Conservation (phyloP, 2,113 vertebrate genomes). For the Formicarius rufipectus region DNA sequence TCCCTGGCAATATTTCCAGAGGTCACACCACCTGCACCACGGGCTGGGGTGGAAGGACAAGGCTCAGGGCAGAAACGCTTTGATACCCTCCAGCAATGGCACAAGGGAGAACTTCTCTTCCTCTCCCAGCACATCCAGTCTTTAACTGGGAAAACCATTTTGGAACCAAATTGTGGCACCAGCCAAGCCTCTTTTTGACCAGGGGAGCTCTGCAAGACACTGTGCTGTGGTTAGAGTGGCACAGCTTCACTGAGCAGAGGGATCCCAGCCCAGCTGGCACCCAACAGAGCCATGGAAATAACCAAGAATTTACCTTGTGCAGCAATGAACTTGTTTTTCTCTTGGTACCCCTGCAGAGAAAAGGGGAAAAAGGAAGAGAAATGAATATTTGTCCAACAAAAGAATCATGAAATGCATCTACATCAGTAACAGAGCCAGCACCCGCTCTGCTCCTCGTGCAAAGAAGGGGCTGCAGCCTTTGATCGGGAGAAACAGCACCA, state of each 20-base stretch:
- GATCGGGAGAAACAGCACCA: background rate
- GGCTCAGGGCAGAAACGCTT: background rate
- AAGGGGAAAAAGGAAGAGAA: background rate
- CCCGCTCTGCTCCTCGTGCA: background rate
- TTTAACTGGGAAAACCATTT: background rate
- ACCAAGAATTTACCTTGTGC: conserved; percentile 86
- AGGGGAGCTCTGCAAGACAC: background rate
- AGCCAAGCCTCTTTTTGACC: background rate
- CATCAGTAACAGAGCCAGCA: background rate
- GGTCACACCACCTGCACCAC: background rate
- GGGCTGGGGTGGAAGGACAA: background rate
- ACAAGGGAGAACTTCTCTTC: background rate
- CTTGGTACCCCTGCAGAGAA: conserved; percentile 89
- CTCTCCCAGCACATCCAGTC: background rate
- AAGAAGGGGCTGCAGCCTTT: background rate
- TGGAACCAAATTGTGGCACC: background rate
- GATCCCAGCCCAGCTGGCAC: background rate
- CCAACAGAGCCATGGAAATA: background rate
- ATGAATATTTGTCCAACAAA: background rate
- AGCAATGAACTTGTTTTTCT: conserved; percentile 98
- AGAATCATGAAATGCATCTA: background rate
- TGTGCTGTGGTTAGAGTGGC: background rate
- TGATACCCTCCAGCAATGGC: background rate
- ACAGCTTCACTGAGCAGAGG: background rate
- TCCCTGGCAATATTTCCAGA: background rate